These are phyloP conservation scores for Fregetta grallaria DNA, from an alignment of 2,113 vertebrate species.

Conservation along the genomic window DNA sequence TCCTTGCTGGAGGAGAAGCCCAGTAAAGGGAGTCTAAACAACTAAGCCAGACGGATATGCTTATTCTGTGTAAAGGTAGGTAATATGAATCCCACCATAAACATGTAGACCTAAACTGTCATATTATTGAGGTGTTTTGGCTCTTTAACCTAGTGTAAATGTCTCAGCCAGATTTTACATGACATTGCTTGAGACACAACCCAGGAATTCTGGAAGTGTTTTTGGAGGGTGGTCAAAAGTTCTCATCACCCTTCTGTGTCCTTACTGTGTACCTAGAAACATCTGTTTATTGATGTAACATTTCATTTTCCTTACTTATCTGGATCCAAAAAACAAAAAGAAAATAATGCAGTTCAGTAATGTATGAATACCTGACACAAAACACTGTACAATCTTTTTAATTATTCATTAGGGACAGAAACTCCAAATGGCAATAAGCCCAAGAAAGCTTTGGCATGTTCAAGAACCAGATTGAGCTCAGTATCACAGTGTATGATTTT, in stretches of 20 bases:
- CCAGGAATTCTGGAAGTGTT: not conserved
- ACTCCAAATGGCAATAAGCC: not conserved
- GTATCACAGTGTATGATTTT: not conserved
- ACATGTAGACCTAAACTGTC: not conserved
- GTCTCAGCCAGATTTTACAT: not conserved
- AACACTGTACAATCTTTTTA: not conserved
- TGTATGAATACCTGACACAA: not conserved
- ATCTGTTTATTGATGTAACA: not conserved
- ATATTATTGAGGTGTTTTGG: not conserved
- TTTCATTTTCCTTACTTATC: not conserved
- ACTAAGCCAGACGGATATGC: not conserved
- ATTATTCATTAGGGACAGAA: not conserved
- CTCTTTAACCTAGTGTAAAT: not conserved
- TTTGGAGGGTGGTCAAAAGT: not conserved
- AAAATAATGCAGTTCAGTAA: not conserved
- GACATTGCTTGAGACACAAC: not conserved
- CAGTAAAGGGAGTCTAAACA: not conserved
- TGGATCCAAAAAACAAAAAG: not conserved
- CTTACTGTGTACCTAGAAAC: not conserved
- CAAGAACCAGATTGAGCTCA: not conserved
- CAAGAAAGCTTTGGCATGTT: not conserved
- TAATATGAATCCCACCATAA: not conserved
- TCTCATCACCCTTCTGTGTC: not conserved
- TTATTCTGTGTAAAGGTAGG: not conserved
- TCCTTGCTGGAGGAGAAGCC: not conserved